Evolutionary conservation across 2,888 invertebrate genomes (phyloP).

Genomic region (Thysanoteuthis rhombus): DNA sequence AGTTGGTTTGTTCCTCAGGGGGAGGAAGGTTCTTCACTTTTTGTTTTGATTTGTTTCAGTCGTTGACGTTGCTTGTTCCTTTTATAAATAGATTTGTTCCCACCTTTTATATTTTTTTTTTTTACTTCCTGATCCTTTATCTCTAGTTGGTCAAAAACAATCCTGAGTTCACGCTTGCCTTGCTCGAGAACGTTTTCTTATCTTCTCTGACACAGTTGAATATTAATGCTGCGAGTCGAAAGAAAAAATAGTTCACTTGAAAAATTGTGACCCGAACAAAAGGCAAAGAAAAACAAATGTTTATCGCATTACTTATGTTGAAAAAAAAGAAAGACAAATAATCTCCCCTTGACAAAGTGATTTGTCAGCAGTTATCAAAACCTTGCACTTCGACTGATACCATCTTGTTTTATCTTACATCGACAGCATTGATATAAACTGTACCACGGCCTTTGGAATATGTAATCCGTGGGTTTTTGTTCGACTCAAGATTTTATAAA

Average conservation of each 20-base stretch:
- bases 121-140: neutral
- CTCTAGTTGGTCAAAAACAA: neutral
- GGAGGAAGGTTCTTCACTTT: too few relatives aligned
- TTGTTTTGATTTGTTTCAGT: too few relatives aligned
- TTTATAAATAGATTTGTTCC: neutral
- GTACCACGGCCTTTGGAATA: neutral
- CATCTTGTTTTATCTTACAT: neutral
- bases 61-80: too few relatives aligned
- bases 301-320: neutral
- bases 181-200: neutral
- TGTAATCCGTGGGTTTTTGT: neutral
- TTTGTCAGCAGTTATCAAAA: constrained; percentile 12
- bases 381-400: neutral
- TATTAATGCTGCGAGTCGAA: neutral
- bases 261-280: neutral
- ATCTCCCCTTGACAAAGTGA: neutral
- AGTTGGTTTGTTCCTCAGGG: too few relatives aligned
- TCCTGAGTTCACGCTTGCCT: neutral
- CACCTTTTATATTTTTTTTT: neutral
- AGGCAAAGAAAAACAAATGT: neutral
- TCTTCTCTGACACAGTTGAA: neutral
- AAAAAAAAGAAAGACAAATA: neutral
- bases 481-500: neutral
- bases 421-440: neutral
- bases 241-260: neutral